These are phyloP conservation scores for Dendrocincla tyrannina DNA, from an alignment of 2,797 vertebrate genomes.

Conservation along the genomic window DNA sequence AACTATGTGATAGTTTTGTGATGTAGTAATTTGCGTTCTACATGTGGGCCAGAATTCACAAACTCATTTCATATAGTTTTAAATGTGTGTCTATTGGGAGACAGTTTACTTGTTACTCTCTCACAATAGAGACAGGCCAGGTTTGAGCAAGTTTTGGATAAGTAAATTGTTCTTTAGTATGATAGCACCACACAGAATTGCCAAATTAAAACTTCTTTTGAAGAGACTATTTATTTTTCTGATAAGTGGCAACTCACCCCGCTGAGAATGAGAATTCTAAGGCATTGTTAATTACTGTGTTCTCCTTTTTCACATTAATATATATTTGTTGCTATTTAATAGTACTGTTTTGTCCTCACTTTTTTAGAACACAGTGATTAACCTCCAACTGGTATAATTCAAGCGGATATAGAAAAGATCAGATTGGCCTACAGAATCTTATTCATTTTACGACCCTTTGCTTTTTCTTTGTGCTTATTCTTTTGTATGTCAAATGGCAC, in stretches of 20 bases:
- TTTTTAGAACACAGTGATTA: neutral
- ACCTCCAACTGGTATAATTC: neutral
- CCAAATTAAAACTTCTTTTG: neutral
- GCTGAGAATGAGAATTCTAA: neutral
- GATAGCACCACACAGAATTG: neutral
- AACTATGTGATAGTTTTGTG: neutral
- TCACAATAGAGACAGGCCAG: neutral
- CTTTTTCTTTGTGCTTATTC: neutral
- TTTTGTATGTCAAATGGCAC: neutral
- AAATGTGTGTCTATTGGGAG: neutral
- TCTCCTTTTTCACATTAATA: neutral
- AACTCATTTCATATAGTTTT: neutral
- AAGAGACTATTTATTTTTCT: neutral
- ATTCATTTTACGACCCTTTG: neutral
- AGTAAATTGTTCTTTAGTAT: neutral
- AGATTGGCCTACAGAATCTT: neutral
- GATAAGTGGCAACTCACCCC: neutral
- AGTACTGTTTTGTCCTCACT: neutral
- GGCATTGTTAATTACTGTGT: neutral
- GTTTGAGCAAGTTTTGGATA: neutral
- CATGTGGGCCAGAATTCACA: neutral
- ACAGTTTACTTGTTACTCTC: neutral
- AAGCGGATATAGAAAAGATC: neutral
- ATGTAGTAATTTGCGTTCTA: neutral
- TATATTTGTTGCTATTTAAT: neutral